Conservation (phyloP, 2,797 vertebrate species). For the Pipistrellus pygmaeus region DNA sequence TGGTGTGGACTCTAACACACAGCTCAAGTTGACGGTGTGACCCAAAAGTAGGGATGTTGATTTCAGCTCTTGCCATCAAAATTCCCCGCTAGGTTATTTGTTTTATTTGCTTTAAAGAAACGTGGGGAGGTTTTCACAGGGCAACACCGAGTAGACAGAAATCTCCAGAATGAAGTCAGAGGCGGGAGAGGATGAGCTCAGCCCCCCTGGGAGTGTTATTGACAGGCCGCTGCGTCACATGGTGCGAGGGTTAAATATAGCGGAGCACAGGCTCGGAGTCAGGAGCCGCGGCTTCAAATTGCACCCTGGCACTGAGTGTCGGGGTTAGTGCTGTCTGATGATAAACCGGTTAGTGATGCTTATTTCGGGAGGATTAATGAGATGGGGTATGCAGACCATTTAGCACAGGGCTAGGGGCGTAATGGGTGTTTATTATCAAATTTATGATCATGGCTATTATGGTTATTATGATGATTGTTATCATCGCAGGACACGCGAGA, state of each 20-base stretch:
- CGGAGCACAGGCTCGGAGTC: neutral
- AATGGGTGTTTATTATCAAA: neutral
- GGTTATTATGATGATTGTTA: neutral
- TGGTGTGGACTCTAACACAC: constrained; percentile 1
- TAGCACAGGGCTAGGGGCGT: neutral
- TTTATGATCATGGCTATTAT: constrained; percentile 3
- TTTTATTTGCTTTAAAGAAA: constrained; percentile 25
- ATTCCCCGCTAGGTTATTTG: neutral
- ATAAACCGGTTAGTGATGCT: neutral
- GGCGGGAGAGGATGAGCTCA: neutral
- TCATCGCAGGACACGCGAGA: constrained; percentile 4
- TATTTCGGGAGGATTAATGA: constrained; percentile 21
- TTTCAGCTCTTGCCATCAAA: constrained; percentile 37
- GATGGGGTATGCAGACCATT: neutral
- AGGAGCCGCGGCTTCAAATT: neutral
- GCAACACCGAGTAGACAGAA: neutral
- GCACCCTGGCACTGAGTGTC: neutral
- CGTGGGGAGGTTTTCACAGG: neutral
- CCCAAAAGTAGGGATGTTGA: neutral
- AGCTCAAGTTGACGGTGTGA: neutral
- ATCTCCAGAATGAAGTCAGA: neutral
- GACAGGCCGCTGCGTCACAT: neutral
- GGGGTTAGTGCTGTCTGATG: neutral
- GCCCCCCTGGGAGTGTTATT: neutral
- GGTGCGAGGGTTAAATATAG: neutral